Evolutionary conservation across 2,888 invertebrate genomes (phyloP).

Genomic region (Pammene aurita): DNA sequence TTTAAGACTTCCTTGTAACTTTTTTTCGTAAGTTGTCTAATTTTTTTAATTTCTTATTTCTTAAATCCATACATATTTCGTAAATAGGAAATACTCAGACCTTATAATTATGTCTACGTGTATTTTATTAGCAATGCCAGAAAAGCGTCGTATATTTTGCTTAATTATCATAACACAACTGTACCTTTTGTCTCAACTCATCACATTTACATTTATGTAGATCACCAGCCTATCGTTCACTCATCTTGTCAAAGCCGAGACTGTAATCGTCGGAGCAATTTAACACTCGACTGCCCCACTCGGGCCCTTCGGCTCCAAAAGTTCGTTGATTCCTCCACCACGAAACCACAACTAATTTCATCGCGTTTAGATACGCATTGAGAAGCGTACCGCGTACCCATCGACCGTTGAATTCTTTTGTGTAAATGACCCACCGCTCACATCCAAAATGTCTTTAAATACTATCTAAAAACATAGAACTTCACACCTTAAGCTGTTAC

Average conservation of each 20-base stretch:
- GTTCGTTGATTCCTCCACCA: slow-evolving; percentile 31
- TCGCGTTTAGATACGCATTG: slow-evolving; percentile 41
- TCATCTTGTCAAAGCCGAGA: slow-evolving; percentile 30
- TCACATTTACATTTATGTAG: neutral
- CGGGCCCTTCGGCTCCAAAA: slow-evolving; percentile 31
- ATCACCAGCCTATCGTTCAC: slow-evolving; percentile 5
- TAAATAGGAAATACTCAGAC: too few species aligned
- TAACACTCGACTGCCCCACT: slow-evolving; percentile 35
- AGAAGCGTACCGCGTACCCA: slow-evolving; percentile 39
- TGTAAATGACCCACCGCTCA: slow-evolving; percentile 33
- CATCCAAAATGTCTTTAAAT: neutral
- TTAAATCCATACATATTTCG: too few species aligned
- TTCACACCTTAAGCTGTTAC: slow-evolving; percentile 79
- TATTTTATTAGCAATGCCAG: too few species aligned
- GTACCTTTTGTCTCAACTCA: neutral
- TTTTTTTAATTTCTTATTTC: too few species aligned
- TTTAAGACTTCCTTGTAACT: too few species aligned
- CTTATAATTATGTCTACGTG: too few species aligned
- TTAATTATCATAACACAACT: neutral
- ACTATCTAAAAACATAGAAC: slow-evolving; percentile 2
- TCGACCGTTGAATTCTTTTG: slow-evolving; percentile 42
- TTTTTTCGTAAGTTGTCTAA: too few species aligned
- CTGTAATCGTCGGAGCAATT: slow-evolving; percentile 38
- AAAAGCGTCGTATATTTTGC: too few species aligned
- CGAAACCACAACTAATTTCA: slow-evolving; percentile 40